Conservation (phyloP, 2,113 vertebrate genomes). For the Tragelaphus imberbis region DNA sequence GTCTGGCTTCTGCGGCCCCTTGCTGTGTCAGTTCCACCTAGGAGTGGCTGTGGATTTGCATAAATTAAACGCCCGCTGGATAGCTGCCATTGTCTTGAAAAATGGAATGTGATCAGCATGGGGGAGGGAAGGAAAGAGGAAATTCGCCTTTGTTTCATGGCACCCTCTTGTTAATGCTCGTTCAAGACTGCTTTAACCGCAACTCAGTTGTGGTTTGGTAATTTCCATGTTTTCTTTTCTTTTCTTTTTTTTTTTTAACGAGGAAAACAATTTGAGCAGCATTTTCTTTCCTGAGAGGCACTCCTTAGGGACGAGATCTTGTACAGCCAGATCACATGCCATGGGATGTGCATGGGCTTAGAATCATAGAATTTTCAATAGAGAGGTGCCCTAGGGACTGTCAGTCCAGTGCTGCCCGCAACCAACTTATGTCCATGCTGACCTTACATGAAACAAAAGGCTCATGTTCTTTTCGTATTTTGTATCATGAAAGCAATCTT, state of each 20-base stretch:
- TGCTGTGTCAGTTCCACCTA: not conserved
- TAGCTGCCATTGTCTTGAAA: slow-evolving; percentile 37
- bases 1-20: not conserved
- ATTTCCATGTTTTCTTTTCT: slow-evolving; percentile 20
- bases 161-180: not conserved
- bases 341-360: not conserved
- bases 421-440: not conserved
- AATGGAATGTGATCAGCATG: slow-evolving; percentile 19
- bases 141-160: slow-evolving; percentile 35
- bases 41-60: slow-evolving; percentile 27
- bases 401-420: not conserved
- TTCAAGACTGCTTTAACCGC: slow-evolving; percentile 32
- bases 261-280: slow-evolving; percentile 18
- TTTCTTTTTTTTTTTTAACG: not conserved
- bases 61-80: not conserved
- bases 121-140: not conserved
- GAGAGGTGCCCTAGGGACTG: not conserved
- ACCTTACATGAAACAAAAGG: not conserved
- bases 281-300: slow-evolving; percentile 36
- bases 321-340: not conserved
- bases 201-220: slow-evolving; percentile 11
- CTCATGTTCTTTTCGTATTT: not conserved
- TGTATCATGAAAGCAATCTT: not conserved
- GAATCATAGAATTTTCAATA: slow-evolving; percentile 46
- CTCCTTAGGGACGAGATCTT: slow-evolving; percentile 39